Conservation (phyloP, 2,888 invertebrate genomes). For the Nebria salina region DNA sequence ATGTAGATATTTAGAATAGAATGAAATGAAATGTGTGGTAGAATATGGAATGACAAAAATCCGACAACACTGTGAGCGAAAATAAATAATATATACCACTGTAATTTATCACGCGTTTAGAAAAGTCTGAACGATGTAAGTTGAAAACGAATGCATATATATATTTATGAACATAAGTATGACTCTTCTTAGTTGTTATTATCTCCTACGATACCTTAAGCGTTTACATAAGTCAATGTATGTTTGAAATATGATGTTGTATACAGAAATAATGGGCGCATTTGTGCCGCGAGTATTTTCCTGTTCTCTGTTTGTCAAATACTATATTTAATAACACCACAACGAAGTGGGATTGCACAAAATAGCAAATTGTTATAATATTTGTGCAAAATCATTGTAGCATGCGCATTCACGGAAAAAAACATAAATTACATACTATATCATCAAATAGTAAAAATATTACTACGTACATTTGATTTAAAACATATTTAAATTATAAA, state of each 20-base stretch:
- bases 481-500: too few relatives aligned
- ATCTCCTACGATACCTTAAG: conserved; percentile 17
- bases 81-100: conserved; percentile 13
- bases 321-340: background rate
- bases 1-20: too few relatives aligned
- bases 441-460: too few relatives aligned
- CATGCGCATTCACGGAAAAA: too few relatives aligned
- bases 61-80: too few relatives aligned
- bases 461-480: too few relatives aligned
- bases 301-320: conserved; percentile 11
- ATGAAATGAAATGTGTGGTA: too few relatives aligned
- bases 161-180: conserved; percentile 11
- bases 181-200: conserved; percentile 19
- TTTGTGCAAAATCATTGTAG: too few relatives aligned
- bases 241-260: conserved; percentile 19
- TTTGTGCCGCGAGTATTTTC: conserved; percentile 21
- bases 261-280: conserved; percentile 15
- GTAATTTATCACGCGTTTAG: conserved; percentile 10
- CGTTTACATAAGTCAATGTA: conserved; percentile 17
- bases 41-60: too few relatives aligned
- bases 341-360: too few relatives aligned
- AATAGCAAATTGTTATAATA: too few relatives aligned
- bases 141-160: conserved; percentile 15
- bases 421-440: too few relatives aligned
- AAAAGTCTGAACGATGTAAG: conserved; percentile 3